Percentiles rank a stretch among this genome's conserved stretches.
These are phyloP conservation scores for Antennarius maculatus DNA, from an alignment of 2,797 vertebrate genomes.

Conservation along the genomic window DNA sequence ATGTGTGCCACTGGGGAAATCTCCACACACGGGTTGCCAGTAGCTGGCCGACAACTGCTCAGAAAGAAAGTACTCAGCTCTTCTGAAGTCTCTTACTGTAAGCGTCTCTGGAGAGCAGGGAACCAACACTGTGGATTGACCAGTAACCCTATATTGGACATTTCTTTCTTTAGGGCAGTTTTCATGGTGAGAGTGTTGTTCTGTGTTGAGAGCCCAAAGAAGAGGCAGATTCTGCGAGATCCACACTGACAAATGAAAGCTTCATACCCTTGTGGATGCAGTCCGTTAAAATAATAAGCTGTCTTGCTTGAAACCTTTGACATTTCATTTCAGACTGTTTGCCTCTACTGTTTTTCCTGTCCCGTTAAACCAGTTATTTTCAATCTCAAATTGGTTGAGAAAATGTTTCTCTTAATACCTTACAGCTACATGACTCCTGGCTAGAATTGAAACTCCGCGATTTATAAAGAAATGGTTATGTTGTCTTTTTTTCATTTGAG, in stretches of 20 bases:
- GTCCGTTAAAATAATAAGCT: conserved; percentile 59
- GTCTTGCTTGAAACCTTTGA: conserved; percentile 52
- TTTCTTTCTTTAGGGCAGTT: conserved; percentile 25
- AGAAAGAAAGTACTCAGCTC: conserved; percentile 40
- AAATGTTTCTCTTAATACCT: conserved; percentile 43
- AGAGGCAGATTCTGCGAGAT: conserved; percentile 26
- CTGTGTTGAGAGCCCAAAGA: conserved; percentile 11
- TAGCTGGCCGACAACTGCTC: conserved; percentile 40
- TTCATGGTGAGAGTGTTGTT: neutral
- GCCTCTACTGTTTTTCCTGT: conserved; percentile 17
- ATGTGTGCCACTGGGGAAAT: conserved; percentile 46
- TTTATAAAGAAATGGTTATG: neutral
- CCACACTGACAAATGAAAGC: conserved; percentile 34
- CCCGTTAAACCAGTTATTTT: conserved; percentile 42
- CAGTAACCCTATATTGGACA: conserved; percentile 43
- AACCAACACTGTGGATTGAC: conserved; percentile 58
- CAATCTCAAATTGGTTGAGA: conserved; percentile 35
- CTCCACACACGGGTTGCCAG: conserved; percentile 48
- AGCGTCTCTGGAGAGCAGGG: conserved; percentile 40
- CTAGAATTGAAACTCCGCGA: conserved; percentile 4
- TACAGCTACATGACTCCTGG: conserved; percentile 25
- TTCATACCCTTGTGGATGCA: conserved; percentile 18
- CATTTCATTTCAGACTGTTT: conserved; percentile 55
- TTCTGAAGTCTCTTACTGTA: conserved; percentile 46
- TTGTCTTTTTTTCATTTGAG: neutral